These are phyloP conservation scores for Sminthurinus aureus DNA, from an alignment of 2,888 invertebrate genomes.

Conservation along the genomic window DNA sequence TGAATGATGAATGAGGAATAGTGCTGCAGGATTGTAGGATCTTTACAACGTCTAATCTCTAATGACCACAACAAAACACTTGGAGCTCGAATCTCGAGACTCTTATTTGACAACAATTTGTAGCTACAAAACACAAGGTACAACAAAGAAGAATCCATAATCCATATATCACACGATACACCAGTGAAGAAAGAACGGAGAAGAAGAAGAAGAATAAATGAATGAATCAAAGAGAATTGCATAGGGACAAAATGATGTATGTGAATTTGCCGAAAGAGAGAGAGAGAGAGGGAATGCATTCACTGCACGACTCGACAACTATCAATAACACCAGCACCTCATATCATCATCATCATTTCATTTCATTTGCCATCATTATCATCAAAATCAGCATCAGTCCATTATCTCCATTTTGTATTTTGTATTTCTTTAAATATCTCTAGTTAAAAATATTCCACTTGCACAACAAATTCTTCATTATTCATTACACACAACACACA, in stretches of 20 bases:
- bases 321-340: neutral
- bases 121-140: no score
- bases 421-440: neutral
- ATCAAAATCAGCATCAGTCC: neutral
- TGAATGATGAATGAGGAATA: no score
- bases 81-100: neutral
- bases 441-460: neutral
- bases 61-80: slow-evolving; percentile 15
- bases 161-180: no score
- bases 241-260: neutral
- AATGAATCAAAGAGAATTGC: neutral
- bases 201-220: neutral
- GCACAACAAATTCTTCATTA: neutral
- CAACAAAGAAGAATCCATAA: neutral
- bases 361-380: neutral
- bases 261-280: neutral
- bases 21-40: no score
- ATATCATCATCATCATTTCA: neutral
- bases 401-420: no score
- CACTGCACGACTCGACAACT: neutral
- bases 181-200: neutral
- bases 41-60: neutral
- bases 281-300: neutral
- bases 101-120: no score
- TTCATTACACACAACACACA: no score